These are phyloP conservation scores for Hydropsyche tenuis DNA, from an alignment of 1,140 invertebrate genomes.

Conservation along the genomic window DNA sequence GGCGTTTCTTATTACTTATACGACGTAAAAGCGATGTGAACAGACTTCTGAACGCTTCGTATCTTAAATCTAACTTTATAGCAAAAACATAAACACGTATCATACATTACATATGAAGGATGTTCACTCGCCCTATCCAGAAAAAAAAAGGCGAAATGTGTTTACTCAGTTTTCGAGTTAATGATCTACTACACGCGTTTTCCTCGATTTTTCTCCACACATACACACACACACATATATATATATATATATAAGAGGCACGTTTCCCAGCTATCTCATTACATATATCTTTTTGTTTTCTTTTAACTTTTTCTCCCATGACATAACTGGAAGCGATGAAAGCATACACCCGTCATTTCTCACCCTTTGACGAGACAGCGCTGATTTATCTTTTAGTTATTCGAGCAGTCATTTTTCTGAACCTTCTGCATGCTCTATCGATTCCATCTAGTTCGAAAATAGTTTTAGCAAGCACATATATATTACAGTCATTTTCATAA, in stretches of 20 bases:
- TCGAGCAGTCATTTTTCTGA: background rate
- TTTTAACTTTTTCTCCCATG: background rate
- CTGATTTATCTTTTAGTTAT: constrained; percentile 13
- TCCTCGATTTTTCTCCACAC: background rate
- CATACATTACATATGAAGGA: too few relatives aligned
- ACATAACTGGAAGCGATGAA: background rate
- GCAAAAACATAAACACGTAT: too few relatives aligned
- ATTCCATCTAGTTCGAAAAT: too few relatives aligned
- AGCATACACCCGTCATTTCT: constrained; percentile 16
- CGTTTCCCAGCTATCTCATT: background rate
- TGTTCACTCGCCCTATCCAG: background rate
- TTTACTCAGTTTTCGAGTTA: constrained; percentile 14
- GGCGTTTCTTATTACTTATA: too few relatives aligned
- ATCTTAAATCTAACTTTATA: too few relatives aligned
- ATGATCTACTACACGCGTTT: background rate
- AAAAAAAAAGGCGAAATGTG: constrained; percentile 13
- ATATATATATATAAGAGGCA: background rate
- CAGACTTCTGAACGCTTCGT: too few relatives aligned
- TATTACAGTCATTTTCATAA: too few relatives aligned
- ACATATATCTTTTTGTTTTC: constrained; percentile 8
- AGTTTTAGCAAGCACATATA: too few relatives aligned
- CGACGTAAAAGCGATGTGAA: too few relatives aligned
- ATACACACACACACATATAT: background rate
- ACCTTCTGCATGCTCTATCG: too few relatives aligned
- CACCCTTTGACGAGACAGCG: constrained; percentile 8